Conservation (phyloP, 2,113 vertebrate genomes). For the Corvus moneduloides region DNA sequence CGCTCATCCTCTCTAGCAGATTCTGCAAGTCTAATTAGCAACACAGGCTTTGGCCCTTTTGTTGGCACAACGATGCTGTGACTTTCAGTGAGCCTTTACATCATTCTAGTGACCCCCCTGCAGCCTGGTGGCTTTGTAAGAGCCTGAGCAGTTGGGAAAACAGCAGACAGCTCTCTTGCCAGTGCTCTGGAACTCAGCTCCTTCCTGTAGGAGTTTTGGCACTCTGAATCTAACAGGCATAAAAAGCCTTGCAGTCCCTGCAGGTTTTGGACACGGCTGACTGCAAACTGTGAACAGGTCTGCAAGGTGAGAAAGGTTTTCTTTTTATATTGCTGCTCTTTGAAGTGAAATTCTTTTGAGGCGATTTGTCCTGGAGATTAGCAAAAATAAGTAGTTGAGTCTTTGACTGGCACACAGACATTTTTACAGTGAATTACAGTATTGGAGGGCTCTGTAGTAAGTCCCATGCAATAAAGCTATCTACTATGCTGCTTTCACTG, state of each 20-base stretch:
- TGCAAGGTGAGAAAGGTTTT: slow-evolving; percentile 6
- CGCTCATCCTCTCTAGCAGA: slow-evolving; percentile 13
- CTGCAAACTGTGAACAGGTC: background rate
- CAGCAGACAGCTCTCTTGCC: background rate
- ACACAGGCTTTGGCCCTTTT: background rate
- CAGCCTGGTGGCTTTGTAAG: slow-evolving; percentile 2
- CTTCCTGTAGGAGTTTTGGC: slow-evolving; percentile 13
- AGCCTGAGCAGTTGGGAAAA: slow-evolving; percentile 38
- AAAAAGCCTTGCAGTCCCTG: background rate
- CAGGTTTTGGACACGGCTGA: background rate
- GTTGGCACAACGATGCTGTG: background rate
- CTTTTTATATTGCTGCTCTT: slow-evolving; percentile 10
- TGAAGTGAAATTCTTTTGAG: slow-evolving; percentile 35
- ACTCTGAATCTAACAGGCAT: background rate
- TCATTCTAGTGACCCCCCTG: background rate
- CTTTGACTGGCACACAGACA: background rate
- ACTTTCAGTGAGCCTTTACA: background rate
- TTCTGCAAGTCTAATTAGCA: slow-evolving; percentile 40
- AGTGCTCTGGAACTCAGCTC: background rate
- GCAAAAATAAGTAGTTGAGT: background rate
- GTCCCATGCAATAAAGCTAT: background rate
- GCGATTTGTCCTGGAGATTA: slow-evolving; percentile 26
- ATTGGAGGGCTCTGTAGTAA: background rate
- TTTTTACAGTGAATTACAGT: background rate
- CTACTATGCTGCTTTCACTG: background rate